Conservation (phyloP, 2,797 vertebrate genomes). For the Meda fulgida region DNA sequence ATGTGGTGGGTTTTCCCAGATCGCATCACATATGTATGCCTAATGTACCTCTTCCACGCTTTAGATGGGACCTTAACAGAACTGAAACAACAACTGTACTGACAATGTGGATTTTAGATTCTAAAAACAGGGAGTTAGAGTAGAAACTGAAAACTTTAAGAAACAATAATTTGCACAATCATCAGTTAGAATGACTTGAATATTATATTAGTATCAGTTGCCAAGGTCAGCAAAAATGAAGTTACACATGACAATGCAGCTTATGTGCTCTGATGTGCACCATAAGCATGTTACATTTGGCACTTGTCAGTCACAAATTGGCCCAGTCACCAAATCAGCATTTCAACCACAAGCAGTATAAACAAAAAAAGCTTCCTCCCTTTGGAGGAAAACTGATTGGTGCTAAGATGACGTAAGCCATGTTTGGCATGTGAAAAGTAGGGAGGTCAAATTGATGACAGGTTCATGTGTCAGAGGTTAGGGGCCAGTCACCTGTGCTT, state of each 20-base stretch:
- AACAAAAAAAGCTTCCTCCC: not conserved
- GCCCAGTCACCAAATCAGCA: not conserved
- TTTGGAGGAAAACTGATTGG: not conserved
- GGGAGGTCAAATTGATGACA: slow-evolving; percentile 35
- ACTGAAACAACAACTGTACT: not conserved
- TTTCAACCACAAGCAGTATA: slow-evolving; percentile 15
- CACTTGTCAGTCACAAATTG: not conserved
- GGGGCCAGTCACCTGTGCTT: slow-evolving; percentile 46
- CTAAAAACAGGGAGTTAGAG: not conserved
- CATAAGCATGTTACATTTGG: not conserved
- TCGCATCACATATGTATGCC: no score
- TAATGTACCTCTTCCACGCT: not conserved
- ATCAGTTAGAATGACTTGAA: not conserved
- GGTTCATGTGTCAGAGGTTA: slow-evolving; percentile 40
- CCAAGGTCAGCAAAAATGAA: not conserved
- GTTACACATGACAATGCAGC: not conserved
- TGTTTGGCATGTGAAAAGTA: slow-evolving; percentile 7
- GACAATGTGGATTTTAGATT: not conserved
- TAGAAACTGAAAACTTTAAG: no score
- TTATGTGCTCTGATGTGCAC: not conserved
- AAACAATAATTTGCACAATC: not conserved
- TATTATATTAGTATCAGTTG: no score
- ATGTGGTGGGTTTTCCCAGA: no score
- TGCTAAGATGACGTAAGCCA: slow-evolving; percentile 23
- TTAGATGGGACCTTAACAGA: not conserved